Evolutionary conservation across 2,888 invertebrate species (phyloP), one percentile per base, ranked within the genome.

Genomic region (Globia sparganii): DNA sequence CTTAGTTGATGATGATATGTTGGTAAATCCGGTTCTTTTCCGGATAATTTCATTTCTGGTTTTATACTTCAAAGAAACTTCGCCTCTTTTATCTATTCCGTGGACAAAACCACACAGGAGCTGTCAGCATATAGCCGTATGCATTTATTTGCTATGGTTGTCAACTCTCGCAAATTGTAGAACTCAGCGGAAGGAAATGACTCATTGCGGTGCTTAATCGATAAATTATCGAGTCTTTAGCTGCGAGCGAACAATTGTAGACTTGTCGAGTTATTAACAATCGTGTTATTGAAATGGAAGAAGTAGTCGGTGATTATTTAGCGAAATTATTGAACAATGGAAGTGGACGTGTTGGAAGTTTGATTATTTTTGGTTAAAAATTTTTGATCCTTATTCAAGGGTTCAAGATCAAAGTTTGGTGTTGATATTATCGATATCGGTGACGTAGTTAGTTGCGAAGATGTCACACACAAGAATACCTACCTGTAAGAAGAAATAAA

Each of bases 211-310:
- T 34, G 46, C 15, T 58, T 58, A 67, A 61, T 78, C 46, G 37
- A 61, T 69, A 78, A 83, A 77, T 72, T 78, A 83, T 59, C 46
- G 64, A 68, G 58, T 31, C 64, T 6, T 37, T 21, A 40, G 5
- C 46, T 56, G 37, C 21, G 28, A 46, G 13, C n/a, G 80, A 65
- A 49, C 65, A 43, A 78, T 74, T 67, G 61, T 61, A n/a, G 4
- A 59, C 25, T 66, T 43, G 53, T 46, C 21, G 53, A 34, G 34
- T 56, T 40, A 34, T 28, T 34, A 70, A 77, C 77, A 80, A 83
- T 40, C 9, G 25, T 83, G 78, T 77, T 80, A 66, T 80, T 83
- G 77, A n/a, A 77, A 66, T 70, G 18, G n/a, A 61, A 75, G 65
- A 46, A 31, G 81, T 75, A 53, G 21, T 56, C 21, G 34, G 43